Evolutionary conservation across 2,113 vertebrate species (phyloP), one percentile per base, ranked within the genome.

Genomic region (Gopherus flavomarginatus): DNA sequence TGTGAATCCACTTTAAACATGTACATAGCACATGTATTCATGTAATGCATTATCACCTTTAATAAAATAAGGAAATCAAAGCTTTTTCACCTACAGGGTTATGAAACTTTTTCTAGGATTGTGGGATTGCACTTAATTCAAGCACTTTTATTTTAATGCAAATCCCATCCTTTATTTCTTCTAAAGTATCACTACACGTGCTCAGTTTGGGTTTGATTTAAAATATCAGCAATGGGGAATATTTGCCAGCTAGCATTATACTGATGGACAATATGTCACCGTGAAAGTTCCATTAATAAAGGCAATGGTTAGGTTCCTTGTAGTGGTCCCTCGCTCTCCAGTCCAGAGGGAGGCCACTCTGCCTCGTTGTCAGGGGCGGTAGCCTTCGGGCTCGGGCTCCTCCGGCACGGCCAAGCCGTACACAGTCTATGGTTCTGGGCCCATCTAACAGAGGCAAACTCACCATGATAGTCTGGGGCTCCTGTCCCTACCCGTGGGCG

Each of bases 101-200:
- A 77, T 2, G 44, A 93, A 59, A 26, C 75, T 86, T 92, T 91
- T 78, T 93, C 24, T 87, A 50, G 81, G 87, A 62, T 38, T 85
- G 50, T 84, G 26, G 77, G 47, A 65, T 65, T 35, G 31, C 62
- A 65, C 31, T 65, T 65, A 65, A 65, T 35, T 21, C 17, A 91
- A 84, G 35, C 31, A 86, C 44, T 95, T 83, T 81, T 77, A 85
- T 95, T 89, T 83, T 80, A 81, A 90, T 90, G 19, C 26, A 22
- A 81, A n/a, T 81, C 86, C 82, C 4, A 1, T 38, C 12, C 49
- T 83, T 2, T 52, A 47, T 96, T 89, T 94, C 49, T 52, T 96
- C 72, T 90, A 80, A 81, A 92, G 49, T 69, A 87, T 69, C 56
- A 35, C 47, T 84, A 42, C 69, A 90, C 47, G 35, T 82, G 69